Conservation (phyloP, 2,113 vertebrate genomes). For the Oreotrochilus melanogaster region DNA sequence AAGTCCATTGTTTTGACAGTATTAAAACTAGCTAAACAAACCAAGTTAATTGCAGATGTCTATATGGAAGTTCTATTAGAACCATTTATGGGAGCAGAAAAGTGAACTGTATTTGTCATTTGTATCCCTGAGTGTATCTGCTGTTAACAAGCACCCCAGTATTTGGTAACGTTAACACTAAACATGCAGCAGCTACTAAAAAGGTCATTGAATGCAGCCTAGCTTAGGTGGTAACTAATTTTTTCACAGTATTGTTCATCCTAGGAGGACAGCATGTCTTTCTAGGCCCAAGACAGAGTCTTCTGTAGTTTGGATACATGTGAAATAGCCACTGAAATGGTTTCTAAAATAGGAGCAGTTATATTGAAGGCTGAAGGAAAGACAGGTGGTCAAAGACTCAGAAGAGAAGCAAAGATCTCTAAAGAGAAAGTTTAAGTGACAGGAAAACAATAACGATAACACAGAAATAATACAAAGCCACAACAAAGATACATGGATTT, state of each 20-base stretch:
- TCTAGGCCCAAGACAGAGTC: not conserved
- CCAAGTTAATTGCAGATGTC: not conserved
- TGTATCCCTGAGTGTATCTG: not conserved
- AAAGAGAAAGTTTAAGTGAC: not conserved
- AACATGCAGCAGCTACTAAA: not conserved
- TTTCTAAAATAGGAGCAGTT: not conserved
- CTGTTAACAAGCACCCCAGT: not conserved
- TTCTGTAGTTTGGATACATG: not conserved
- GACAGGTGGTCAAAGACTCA: not conserved
- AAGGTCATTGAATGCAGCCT: not conserved
- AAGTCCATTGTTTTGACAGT: not conserved
- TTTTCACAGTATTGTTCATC: not conserved
- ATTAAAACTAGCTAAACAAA: not conserved
- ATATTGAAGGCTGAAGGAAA: not conserved
- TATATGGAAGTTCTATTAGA: not conserved
- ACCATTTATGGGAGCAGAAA: not conserved
- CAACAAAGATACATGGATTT: not conserved
- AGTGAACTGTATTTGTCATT: not conserved
- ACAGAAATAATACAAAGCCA: not conserved
- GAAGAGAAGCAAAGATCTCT: not conserved
- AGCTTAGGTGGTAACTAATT: not conserved
- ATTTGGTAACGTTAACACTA: not conserved
- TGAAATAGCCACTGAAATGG: not conserved
- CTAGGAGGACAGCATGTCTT: not conserved
- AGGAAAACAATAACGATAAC: not conserved